A percentile compares a stretch with the other conserved stretches of the same genome.
Conservation (phyloP, 2,888 invertebrate genomes). For the Rapana venosa region DNA sequence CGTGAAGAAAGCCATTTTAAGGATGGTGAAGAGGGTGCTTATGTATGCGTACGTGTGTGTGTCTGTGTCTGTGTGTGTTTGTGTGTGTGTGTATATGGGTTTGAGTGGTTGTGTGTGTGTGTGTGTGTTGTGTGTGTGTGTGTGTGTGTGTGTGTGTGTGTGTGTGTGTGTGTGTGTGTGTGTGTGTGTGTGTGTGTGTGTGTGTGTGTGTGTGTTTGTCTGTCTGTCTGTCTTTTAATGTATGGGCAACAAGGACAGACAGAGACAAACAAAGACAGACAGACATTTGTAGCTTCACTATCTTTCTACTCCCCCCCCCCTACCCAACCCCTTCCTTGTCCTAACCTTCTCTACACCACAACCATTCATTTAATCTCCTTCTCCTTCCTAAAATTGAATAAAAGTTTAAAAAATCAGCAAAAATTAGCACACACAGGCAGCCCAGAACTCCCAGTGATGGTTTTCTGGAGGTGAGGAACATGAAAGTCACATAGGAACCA, state of each 20-base stretch:
- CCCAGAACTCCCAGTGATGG: too few relatives aligned
- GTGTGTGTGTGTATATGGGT: not conserved
- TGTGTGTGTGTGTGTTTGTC: not conserved
- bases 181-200: not conserved
- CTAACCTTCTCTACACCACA: too few relatives aligned
- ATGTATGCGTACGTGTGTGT: not conserved
- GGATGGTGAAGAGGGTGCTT: not conserved
- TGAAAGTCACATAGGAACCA: too few relatives aligned
- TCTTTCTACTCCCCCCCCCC: too few relatives aligned
- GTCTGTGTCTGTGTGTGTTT: slow-evolving; percentile 7
- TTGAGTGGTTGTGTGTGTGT: not conserved
- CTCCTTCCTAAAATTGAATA: too few relatives aligned
- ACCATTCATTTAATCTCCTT: too few relatives aligned
- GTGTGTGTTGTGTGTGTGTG: not conserved
- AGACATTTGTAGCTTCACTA: not conserved
- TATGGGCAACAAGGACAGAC: too few relatives aligned
- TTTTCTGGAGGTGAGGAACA: too few relatives aligned
- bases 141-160: not conserved
- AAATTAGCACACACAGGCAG: too few relatives aligned
- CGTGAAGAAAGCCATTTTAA: not conserved
- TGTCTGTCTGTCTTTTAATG: too few relatives aligned
- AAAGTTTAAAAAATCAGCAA: too few relatives aligned
- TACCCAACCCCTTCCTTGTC: too few relatives aligned
- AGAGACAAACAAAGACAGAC: not conserved
- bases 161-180: slow-evolving; percentile 11